Conservation (phyloP, 2,797 vertebrate genomes). For the Acomys russatus region DNA sequence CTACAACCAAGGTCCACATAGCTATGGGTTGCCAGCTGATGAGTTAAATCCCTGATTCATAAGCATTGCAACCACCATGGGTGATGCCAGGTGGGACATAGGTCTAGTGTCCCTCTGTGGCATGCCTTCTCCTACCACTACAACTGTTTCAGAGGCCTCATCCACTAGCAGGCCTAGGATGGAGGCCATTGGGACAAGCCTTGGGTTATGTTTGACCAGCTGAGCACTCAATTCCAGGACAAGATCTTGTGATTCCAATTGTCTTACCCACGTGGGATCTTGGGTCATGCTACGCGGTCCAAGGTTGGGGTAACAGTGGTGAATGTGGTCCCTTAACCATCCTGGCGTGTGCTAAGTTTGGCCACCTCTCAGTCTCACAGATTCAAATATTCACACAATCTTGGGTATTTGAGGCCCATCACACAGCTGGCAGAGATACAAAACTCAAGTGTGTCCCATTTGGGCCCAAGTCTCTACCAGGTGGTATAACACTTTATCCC, state of each 20-base stretch:
- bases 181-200: neutral
- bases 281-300: neutral
- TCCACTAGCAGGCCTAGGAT: neutral
- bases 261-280: neutral
- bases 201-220: neutral
- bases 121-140: neutral
- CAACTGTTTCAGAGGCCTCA: neutral
- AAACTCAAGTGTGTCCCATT: neutral
- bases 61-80: neutral
- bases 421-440: neutral
- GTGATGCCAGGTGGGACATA: neutral
- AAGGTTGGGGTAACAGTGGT: neutral
- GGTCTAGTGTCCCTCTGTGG: neutral
- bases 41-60: neutral
- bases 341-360: neutral
- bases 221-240: neutral
- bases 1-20: fast-evolving
- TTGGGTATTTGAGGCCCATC: neutral
- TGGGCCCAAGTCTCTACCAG: neutral
- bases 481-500: neutral
- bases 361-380: neutral
- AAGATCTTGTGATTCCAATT: neutral
- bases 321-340: neutral
- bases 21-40: neutral
- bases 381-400: neutral